These are phyloP conservation scores for Sebastes diaconus DNA, from an alignment of 2,797 vertebrate genomes.

Conservation along the genomic window DNA sequence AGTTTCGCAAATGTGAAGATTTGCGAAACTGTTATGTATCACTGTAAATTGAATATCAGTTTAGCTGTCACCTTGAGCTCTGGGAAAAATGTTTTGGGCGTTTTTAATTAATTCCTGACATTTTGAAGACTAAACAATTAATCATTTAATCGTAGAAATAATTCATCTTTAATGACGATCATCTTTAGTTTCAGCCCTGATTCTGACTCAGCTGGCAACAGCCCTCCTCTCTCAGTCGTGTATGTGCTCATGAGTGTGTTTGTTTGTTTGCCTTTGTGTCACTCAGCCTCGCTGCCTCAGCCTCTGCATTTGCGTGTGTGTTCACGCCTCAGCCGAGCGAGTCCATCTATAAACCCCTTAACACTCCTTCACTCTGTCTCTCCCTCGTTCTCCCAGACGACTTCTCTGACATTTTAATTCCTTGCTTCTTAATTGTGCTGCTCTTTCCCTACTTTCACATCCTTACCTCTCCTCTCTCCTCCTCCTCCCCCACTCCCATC, in stretches of 20 bases:
- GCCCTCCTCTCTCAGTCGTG: neutral
- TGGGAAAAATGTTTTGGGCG: neutral
- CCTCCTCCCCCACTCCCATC: constrained; percentile 17
- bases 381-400: constrained; percentile 13
- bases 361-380: constrained; percentile 26
- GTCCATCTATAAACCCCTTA: constrained; percentile 34
- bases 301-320: neutral
- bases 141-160: neutral
- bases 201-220: constrained; percentile 13
- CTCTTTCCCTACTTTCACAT: constrained; percentile 34
- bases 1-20: neutral
- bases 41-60: neutral
- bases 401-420: constrained; percentile 62
- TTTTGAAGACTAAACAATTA: neutral
- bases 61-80: neutral
- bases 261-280: neutral
- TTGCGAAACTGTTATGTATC: neutral
- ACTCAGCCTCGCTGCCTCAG: neutral
- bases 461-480: constrained; percentile 14
- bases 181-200: neutral
- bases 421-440: constrained; percentile 55
- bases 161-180: neutral
- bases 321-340: constrained; percentile 16
- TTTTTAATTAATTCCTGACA: neutral
- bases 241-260: neutral